These are phyloP conservation scores for Chloropsis cyanopogon DNA, from an alignment of 2,113 vertebrate species.

Conservation along the genomic window DNA sequence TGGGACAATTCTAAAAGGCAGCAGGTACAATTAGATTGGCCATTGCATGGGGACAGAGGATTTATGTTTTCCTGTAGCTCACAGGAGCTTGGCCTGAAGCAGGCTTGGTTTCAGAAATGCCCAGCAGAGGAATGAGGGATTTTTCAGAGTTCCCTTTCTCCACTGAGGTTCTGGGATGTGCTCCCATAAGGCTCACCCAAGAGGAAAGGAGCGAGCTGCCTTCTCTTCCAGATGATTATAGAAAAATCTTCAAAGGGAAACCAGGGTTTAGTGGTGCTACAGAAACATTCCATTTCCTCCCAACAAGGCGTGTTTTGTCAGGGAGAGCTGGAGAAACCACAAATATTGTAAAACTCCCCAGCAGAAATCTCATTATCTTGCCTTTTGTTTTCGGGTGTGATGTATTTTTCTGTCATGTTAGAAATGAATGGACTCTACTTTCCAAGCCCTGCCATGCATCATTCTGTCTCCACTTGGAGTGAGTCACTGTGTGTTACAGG, in stretches of 20 bases:
- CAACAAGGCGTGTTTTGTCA: neutral
- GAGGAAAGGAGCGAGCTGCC: neutral
- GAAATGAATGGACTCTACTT: slow-evolving; percentile 61
- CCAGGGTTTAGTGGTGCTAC: neutral
- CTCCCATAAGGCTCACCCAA: neutral
- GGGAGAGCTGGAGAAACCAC: neutral
- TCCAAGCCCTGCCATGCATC: slow-evolving; percentile 48
- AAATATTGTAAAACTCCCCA: neutral
- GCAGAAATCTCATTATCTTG: slow-evolving; percentile 60
- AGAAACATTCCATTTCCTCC: neutral
- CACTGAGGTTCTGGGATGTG: neutral
- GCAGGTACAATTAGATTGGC: neutral
- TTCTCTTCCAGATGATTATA: neutral
- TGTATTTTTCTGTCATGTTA: slow-evolving; percentile 66
- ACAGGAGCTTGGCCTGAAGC: neutral
- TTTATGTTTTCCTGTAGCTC: neutral
- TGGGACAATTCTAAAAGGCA: neutral
- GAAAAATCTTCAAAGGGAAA: neutral
- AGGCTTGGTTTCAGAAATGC: neutral
- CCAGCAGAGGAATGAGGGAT: neutral
- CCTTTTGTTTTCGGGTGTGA: slow-evolving; percentile 50
- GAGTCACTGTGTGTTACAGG: slow-evolving; percentile 35
- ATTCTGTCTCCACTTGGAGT: slow-evolving; percentile 45
- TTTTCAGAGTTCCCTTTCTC: neutral
- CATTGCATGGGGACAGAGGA: neutral